Evolutionary conservation across 1,140 invertebrate species (phyloP), one percentile per base, ranked within the genome.

Genomic region (Chelonus insularis): DNA sequence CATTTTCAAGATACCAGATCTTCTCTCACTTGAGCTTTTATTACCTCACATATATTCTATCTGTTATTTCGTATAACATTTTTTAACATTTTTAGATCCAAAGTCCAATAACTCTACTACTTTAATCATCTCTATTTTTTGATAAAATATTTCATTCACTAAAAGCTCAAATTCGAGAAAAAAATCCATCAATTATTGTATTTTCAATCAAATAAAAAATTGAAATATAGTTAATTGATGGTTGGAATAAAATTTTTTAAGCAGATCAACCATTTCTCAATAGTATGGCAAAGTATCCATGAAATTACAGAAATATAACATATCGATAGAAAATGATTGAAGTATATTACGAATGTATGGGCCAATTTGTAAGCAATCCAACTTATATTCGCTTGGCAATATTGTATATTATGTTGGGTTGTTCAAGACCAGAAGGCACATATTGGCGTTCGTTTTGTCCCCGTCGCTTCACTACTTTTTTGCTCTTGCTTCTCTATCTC

Each of bases 281-380:
- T n/a, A n/a, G n/a, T n/a, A n/a, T n/a, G n/a, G 12, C 12, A 39
- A 20, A 14, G 12, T 39, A n/a, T 9, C 3, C 36, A 14, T 63
- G 70, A 78, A 76, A 78, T 78, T 72, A 75, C 69, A 9, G 62
- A 64, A 39, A 52, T 51, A 59, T 39, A 45, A 58, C 70, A 70
- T 59, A 60, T 54, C 14, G 51, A 68, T 72, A 71, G 60, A 72
- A 68, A 47, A 20, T 65, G 73, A 79, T 79, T 72, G 73, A 68
- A 29, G 25, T 64, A 67, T 72, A 82, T 81, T 82, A 82, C 69
- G 60, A 72, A 81, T 82, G 80, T 80, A 82, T 82, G 68, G 80
- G 60, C 77, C 80, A 81, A 82, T 82, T 81, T 81, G 76, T 82
- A 82, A 78, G 80, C 80, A 82, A 82, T 82, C 76, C 75, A 79